Percentiles rank a stretch among this genome's conserved stretches.
phyloP scores from a whole-genome alignment of 2,113 vertebrate genomes.

The Spheniscus mendiculus region DNA sequence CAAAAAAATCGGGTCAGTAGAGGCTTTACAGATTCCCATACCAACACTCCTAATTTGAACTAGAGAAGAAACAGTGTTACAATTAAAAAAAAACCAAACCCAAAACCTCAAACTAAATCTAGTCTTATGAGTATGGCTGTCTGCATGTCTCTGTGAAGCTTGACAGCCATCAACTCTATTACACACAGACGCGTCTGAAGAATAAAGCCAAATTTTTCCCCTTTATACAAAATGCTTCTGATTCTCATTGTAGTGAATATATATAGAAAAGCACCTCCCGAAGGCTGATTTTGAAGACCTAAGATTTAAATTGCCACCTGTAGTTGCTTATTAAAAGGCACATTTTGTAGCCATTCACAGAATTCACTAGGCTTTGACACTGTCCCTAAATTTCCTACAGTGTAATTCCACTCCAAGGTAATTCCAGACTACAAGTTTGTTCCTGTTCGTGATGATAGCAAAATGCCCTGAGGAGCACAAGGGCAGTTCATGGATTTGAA shows the following conservation, averaged over 20 bases:
- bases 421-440: not conserved
- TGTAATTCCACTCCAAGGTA: not conserved
- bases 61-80: not conserved
- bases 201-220: not conserved
- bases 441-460: not conserved
- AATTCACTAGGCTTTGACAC: not conserved
- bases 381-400: not conserved
- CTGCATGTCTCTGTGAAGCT: not conserved
- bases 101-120: not conserved
- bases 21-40: not conserved
- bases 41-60: not conserved
- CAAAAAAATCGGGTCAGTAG: not conserved
- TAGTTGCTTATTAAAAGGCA: not conserved
- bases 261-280: not conserved
- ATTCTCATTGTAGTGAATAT: not conserved
- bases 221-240: not conserved
- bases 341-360: not conserved
- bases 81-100: not conserved
- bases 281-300: not conserved
- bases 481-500: not conserved
- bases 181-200: not conserved
- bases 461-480: not conserved
- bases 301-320: not conserved
- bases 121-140: not conserved
- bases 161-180: not conserved